Evolutionary conservation across 2,888 invertebrate genomes (phyloP).

Genomic region (Cheilosia pagana): DNA sequence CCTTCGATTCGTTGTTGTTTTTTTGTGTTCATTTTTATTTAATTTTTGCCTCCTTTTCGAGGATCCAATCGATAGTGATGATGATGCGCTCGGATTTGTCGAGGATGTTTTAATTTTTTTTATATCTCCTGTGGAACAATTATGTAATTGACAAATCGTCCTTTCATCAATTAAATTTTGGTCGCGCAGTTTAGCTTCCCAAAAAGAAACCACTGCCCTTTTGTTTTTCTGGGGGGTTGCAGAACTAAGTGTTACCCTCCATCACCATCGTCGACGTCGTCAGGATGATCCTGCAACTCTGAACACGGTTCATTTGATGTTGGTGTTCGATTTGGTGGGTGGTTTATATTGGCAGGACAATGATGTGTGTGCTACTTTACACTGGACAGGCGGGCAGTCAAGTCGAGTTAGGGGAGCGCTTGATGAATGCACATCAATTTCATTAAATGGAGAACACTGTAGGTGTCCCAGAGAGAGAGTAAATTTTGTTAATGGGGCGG

Average conservation of each 20-base stretch:
- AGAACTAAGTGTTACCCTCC: conserved; percentile 25
- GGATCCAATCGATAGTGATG: conserved; percentile 69
- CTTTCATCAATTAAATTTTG: conserved; percentile 44
- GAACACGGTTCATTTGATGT: conserved; percentile 36
- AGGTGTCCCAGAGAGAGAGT: conserved; percentile 28
- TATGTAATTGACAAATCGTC: conserved; percentile 49
- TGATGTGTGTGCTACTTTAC: conserved; percentile 51
- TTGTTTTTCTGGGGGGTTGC: not conserved
- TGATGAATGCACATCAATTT: conserved; percentile 63
- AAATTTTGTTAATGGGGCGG: conserved; percentile 61
- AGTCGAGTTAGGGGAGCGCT: conserved; percentile 8
- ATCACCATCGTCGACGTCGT: conserved; percentile 13
- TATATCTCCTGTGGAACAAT: conserved; percentile 12
- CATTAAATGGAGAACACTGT: conserved; percentile 52
- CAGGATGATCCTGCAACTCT: conserved; percentile 3
- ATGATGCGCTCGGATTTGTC: conserved; percentile 58
- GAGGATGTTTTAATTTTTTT: conserved; percentile 11
- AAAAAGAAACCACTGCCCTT: not conserved
- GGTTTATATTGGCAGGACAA: conserved; percentile 32
- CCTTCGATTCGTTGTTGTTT: conserved; percentile 4
- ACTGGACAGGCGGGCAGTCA: not conserved
- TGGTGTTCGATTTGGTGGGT: conserved; percentile 21
- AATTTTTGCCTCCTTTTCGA: conserved; percentile 40
- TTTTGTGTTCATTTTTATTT: conserved; percentile 43
- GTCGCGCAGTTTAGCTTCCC: conserved; percentile 17